These are phyloP conservation scores for Holocentrus rufus DNA, from an alignment of 2,797 vertebrate genomes.

Conservation along the genomic window DNA sequence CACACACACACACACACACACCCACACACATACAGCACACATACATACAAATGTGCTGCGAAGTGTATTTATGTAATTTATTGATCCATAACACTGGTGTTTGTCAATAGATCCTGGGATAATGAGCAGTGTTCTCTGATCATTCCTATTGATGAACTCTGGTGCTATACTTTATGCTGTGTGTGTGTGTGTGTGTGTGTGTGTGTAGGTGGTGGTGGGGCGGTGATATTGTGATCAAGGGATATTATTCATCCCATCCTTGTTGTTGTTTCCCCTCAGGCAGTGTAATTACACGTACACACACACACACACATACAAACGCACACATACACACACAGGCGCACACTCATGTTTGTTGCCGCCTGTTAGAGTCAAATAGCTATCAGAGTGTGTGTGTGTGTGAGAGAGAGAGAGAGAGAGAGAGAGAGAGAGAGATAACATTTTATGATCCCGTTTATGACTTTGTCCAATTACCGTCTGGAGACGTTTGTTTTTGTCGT, in stretches of 20 bases:
- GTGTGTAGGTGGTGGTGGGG: too few species aligned
- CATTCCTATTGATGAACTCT: neutral
- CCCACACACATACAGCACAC: too few species aligned
- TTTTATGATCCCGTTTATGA: slow-evolving; percentile 47
- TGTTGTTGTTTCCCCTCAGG: slow-evolving; percentile 70
- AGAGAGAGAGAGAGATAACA: slow-evolving; percentile 31
- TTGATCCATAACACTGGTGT: slow-evolving; percentile 40
- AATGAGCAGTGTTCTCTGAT: slow-evolving; percentile 22
- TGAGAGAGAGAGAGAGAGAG: neutral
- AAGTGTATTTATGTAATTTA: slow-evolving; percentile 47
- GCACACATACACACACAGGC: slow-evolving; percentile 13
- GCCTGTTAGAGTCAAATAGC: slow-evolving; percentile 62
- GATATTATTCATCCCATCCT: slow-evolving; percentile 75
- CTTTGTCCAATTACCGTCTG: slow-evolving; percentile 60
- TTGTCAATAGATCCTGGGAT: slow-evolving; percentile 26
- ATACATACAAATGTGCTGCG: neutral
- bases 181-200: neutral
- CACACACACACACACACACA: neutral
- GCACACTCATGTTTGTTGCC: slow-evolving; percentile 57
- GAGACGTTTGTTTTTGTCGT: slow-evolving; percentile 50
- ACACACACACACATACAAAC: slow-evolving; percentile 15
- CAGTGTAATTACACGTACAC: slow-evolving; percentile 52
- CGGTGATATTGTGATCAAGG: slow-evolving; percentile 76
- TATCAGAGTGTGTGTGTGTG: slow-evolving; percentile 41
- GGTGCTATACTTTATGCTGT: neutral